Base-by-base conservation (phyloP, 2,888 invertebrate genomes). In the Melinaea marsaeus region DNA sequence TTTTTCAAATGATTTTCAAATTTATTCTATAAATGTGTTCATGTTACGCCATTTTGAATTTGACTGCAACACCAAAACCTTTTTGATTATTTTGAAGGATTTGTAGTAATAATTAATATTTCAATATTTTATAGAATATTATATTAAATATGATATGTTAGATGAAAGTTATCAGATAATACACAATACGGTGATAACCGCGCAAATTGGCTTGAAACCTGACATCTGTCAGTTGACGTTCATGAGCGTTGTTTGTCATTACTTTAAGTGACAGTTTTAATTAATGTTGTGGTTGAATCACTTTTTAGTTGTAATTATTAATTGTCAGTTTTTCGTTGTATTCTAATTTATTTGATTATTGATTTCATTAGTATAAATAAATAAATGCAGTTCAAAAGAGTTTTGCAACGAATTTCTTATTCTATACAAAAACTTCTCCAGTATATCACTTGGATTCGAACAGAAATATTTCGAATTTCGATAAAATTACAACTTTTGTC, bases 401-500 rank as follows among this genome's bases (percentile, higher is more conserved):
- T 58, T 60, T 59, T 58, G 51, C 61, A 62, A 61, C 57, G 48
- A 65, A 63, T 55, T 62, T 34, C 54, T 46, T 37, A 57, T 48
- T 46, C 57, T 37, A 58, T 58, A 65, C 61, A 55, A 48, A 81
- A 83, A 72, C 81, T 80, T 64, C 64, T 55, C 70, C 78, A 75
- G 74, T 84, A 84, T 80, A 84, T 84, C 81, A 83, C 78, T 76
- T 73, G 61, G 72, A 75, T 72, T 69, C 63, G 65, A 69, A 64
- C 64, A 62, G 74, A 78, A 80, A 83, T 81, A 81, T 82, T 83
- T 78, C 77, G 76, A 75, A 74, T 82, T 79, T 75, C 80, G 81
- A 79, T 83, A 84, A 82, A 84, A 81, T 82, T 81, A 79, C 75
- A 81, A 83, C 78, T 84, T 82, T 81, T 82, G 79, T 79, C 81